Percentiles rank a stretch among this genome's conserved stretches.
Evolutionary conservation across 1,140 invertebrate species (phyloP).

Genomic region (Cydia splendana): DNA sequence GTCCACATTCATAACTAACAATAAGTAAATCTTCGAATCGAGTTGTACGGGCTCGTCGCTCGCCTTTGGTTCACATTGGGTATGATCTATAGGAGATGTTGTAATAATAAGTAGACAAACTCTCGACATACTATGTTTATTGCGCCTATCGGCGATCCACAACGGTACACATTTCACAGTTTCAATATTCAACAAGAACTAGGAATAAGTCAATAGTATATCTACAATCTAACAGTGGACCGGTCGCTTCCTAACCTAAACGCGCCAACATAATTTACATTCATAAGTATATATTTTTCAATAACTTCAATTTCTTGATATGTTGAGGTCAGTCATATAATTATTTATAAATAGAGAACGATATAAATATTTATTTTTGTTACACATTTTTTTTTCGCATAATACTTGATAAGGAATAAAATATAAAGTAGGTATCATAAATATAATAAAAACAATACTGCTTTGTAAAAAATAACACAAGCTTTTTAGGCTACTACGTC

Average conservation of each 20-base stretch:
- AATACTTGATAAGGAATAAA: too few relatives aligned
- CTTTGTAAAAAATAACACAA: too few relatives aligned
- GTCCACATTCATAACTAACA: too few relatives aligned
- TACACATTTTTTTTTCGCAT: too few relatives aligned
- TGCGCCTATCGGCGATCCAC: conserved; percentile 65
- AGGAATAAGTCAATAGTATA: conserved; percentile 75
- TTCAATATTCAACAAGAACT: conserved; percentile 78
- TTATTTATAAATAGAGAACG: too few relatives aligned
- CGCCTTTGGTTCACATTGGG: too few relatives aligned
- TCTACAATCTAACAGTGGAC: conserved; percentile 73
- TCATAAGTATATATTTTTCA: not conserved
- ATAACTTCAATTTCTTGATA: not conserved
- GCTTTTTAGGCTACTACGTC: too few relatives aligned
- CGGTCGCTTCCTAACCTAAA: conserved; percentile 42
- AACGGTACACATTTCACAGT: conserved; percentile 75
- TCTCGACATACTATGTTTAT: conserved; percentile 72
- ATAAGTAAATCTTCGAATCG: too few relatives aligned
- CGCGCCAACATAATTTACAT: not conserved
- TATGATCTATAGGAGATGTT: not conserved
- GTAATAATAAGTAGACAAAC: conserved; percentile 34
- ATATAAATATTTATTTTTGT: too few relatives aligned
- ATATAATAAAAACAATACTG: too few relatives aligned
- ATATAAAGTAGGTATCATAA: too few relatives aligned
- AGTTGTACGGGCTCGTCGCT: too few relatives aligned
- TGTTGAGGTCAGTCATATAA: conserved; percentile 7